Percentiles rank a stretch among this genome's conserved stretches.
Conservation (phyloP, 2,797 vertebrate species). For the Sparidentex hasta region DNA sequence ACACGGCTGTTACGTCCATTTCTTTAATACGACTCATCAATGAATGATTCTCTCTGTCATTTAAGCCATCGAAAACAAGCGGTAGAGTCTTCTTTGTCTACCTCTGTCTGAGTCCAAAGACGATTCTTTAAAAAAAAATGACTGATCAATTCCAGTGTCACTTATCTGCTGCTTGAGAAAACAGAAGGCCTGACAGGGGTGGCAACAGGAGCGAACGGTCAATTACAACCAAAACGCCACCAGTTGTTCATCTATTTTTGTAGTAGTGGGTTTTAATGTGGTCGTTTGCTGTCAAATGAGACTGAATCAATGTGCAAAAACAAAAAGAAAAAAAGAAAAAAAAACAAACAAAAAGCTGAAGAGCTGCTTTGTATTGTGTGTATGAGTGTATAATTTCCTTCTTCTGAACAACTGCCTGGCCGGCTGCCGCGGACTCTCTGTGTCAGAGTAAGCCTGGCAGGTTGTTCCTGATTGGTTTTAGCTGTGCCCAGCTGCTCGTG, state of each 20-base stretch:
- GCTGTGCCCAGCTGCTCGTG: conserved; percentile 46
- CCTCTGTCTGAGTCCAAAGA: neutral
- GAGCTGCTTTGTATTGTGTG: neutral
- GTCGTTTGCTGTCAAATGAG: conserved; percentile 4
- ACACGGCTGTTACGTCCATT: too few relatives aligned
- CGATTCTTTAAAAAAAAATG: neutral
- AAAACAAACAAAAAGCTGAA: neutral
- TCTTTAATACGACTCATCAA: too few relatives aligned
- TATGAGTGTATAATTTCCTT: conserved; percentile 6
- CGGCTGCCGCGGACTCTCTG: conserved; percentile 10
- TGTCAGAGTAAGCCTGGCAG: conserved; percentile 24
- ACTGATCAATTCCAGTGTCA: neutral
- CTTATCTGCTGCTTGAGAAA: neutral
- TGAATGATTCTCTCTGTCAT: too few relatives aligned
- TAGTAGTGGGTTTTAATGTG: neutral
- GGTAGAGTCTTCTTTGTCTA: neutral
- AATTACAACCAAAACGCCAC: neutral
- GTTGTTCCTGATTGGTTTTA: conserved; percentile 45
- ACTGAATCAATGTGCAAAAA: neutral
- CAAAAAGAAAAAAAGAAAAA: neutral
- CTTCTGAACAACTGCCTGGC: conserved; percentile 10
- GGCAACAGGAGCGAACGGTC: neutral
- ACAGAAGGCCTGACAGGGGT: neutral
- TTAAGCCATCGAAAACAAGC: too few relatives aligned
- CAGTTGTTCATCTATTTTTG: neutral